Conservation (phyloP, 2,888 invertebrate species). For the Encarsia formosa region DNA sequence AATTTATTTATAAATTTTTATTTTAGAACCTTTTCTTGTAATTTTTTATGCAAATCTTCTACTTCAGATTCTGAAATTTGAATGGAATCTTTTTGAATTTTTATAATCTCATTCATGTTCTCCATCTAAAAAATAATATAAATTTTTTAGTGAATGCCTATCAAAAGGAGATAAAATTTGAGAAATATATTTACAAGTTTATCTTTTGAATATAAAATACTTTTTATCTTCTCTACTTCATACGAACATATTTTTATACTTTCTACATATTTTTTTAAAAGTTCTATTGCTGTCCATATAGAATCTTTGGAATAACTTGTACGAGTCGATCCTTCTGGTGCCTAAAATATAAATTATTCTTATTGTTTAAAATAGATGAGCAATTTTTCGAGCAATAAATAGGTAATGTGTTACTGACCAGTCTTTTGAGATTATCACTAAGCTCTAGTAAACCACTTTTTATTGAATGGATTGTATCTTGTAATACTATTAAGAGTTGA, state of each 20-base stretch:
- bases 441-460: conserved; percentile 35
- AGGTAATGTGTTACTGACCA: conserved; percentile 27
- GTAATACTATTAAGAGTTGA: conserved; percentile 35
- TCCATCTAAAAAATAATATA: conserved; percentile 35
- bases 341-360: conserved; percentile 29
- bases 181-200: conserved; percentile 39
- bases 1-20: not conserved
- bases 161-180: not conserved
- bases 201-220: conserved; percentile 40
- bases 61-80: conserved; percentile 42
- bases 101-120: conserved; percentile 45
- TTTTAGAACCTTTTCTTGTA: conserved; percentile 42
- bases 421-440: conserved; percentile 33
- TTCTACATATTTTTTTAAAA: conserved; percentile 35
- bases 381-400: not conserved
- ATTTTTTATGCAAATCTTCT: conserved; percentile 41
- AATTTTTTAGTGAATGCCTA: not conserved
- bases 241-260: conserved; percentile 33
- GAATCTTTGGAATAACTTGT: conserved; percentile 24
- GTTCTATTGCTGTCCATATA: conserved; percentile 30
- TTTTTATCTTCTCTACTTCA: conserved; percentile 41
- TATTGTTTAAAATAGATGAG: not conserved
- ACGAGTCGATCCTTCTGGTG: conserved; percentile 28
- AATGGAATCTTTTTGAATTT: conserved; percentile 45
- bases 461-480: conserved; percentile 35